These are phyloP conservation scores for Hypolimnas misippus DNA, from an alignment of 2,888 invertebrate species.

Conservation along the genomic window DNA sequence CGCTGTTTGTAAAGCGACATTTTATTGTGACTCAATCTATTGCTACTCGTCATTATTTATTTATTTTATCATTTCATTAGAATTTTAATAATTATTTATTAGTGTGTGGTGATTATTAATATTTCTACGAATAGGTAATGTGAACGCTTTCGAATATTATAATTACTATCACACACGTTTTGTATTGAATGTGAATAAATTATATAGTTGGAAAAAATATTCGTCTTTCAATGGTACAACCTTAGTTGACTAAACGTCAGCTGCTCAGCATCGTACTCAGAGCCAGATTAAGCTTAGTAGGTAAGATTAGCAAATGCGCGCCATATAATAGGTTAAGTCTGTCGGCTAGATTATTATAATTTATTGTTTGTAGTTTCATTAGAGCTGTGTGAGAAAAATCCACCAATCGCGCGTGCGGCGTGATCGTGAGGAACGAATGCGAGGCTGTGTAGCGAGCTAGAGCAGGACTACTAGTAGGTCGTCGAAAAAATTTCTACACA, in stretches of 20 bases:
- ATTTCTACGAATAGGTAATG: slow-evolving; percentile 57
- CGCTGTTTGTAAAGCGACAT: slow-evolving; percentile 55
- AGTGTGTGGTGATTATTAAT: slow-evolving; percentile 79
- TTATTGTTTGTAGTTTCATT: too few relatives aligned
- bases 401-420: too few relatives aligned
- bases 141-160: slow-evolving; percentile 69
- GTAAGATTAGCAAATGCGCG: too few relatives aligned
- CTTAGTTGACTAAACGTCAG: neutral
- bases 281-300: too few relatives aligned
- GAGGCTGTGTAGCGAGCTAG: too few relatives aligned
- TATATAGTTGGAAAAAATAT: slow-evolving; percentile 73
- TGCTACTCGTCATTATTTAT: slow-evolving; percentile 58
- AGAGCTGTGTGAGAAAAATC: too few relatives aligned
- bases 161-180: slow-evolving; percentile 78
- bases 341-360: too few relatives aligned
- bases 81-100: slow-evolving; percentile 73
- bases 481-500: too few relatives aligned
- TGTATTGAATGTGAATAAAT: slow-evolving; percentile 84
- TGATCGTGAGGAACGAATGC: too few relatives aligned
- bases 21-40: slow-evolving; percentile 45
- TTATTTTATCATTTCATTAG: slow-evolving; percentile 65
- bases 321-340: too few relatives aligned
- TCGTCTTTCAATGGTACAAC: slow-evolving; percentile 46
- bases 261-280: too few relatives aligned
- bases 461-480: too few relatives aligned